These are phyloP conservation scores for Aspiorhynchus laticeps DNA, from an alignment of 2,113 vertebrate species.

Conservation along the genomic window DNA sequence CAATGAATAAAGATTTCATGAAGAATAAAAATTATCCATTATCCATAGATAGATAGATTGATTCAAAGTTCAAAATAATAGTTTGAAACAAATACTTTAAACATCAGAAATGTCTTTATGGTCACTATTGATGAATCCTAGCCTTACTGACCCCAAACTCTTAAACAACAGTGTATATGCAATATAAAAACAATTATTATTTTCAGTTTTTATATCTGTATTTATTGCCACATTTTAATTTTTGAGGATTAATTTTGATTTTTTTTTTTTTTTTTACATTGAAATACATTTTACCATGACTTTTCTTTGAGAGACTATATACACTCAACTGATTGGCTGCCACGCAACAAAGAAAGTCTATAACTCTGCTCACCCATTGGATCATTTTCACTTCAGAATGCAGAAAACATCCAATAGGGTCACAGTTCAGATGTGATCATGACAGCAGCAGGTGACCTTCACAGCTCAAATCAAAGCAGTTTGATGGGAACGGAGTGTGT, in stretches of 20 bases:
- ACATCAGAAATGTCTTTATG: too few relatives aligned
- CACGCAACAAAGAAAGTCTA: neutral
- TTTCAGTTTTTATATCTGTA: too few relatives aligned
- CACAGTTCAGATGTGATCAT: neutral
- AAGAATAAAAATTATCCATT: too few relatives aligned
- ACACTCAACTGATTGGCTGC: neutral
- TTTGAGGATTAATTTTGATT: neutral
- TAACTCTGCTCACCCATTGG: neutral
- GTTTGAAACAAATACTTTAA: too few relatives aligned
- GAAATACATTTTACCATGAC: neutral
- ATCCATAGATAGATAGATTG: too few relatives aligned
- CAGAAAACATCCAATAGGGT: neutral
- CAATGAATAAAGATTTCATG: too few relatives aligned
- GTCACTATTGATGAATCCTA: too few relatives aligned
- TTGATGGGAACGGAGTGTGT: neutral
- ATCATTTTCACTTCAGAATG: neutral
- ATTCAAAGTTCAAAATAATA: too few relatives aligned
- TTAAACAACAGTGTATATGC: too few relatives aligned
- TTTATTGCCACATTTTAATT: neutral
- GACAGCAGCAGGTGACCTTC: neutral
- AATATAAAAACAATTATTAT: too few relatives aligned
- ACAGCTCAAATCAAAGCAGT: slow-evolving; percentile 8
- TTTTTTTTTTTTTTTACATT: neutral
- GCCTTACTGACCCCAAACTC: too few relatives aligned
- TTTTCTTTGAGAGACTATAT: neutral